Base-by-base conservation (phyloP, 2,797 vertebrate species). In the Sphaeramia orbicularis region DNA sequence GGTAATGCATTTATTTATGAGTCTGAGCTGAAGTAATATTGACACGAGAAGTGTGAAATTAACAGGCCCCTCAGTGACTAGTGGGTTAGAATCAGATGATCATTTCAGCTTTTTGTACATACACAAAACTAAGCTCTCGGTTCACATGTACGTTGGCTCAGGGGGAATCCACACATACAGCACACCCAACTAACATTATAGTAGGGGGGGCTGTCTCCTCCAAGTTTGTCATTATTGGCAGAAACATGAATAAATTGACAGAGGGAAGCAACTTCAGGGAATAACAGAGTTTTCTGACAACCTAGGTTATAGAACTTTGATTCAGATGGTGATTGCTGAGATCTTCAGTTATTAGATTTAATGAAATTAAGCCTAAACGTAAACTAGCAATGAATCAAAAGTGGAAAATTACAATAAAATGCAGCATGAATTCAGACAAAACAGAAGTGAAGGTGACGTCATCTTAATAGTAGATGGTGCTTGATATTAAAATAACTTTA, bases 1-100 rank as follows among this genome's bases (percentile, higher is more conserved):
- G 21, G 27, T 18, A 2, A 44, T 74, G 74, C 72, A 84, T 81
- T 45, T 62, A 83, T 76, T 74, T 63, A 74, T 68, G 59, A 84
- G 71, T 36, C 30, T 24, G 45, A 44, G 42, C 51, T 30, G 49
- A 24, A 51, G 41, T 14, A 10, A 69, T 77, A 69, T 55, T 76
- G 68, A 84, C 70, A 61, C 21, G 59, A 55, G 52, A 6, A 16
- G 62, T 65, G 48, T 56, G 55, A 81, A 71, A 77, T 65, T 14
- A 74, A 74, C 42, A 47, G 51, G 35, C n/a, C 52, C 48, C 42
- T 10, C 36, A 43, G 60, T 27, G 42, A 55, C 70, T 48, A 36
- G 52, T 16, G 58, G 36, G 32, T 35, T 14, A n/a, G 21, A 70
- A 52, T 18, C 18, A 41, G 52, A 44, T 44, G 53, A 45, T 60